Evolutionary conservation across 1,140 invertebrate genomes (phyloP).

Genomic region (Brachionus plicatilis): DNA sequence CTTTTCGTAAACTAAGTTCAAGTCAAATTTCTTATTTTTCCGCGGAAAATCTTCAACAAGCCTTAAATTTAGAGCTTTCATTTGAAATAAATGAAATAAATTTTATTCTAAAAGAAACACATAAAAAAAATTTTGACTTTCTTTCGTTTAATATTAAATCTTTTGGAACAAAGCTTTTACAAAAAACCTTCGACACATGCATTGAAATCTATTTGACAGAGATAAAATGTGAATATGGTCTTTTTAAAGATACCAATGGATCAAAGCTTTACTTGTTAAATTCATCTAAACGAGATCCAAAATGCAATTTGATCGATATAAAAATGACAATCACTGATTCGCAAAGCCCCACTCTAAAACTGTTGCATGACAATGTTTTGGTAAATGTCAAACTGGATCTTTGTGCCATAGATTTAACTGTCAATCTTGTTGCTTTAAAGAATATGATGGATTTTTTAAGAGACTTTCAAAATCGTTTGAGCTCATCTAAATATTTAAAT

Average conservation of each 20-base stretch:
- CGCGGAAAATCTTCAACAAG: constrained; percentile 14
- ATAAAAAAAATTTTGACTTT: neutral
- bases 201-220: constrained; percentile 3
- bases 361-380: constrained; percentile 19
- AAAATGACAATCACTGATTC: neutral
- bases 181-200: constrained; percentile 3
- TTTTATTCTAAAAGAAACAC: constrained; percentile 1
- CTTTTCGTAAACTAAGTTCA: neutral
- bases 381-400: neutral
- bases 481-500: neutral
- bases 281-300: neutral
- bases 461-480: neutral
- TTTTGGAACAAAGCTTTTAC: neutral
- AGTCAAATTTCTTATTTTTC: neutral
- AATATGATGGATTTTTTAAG: neutral
- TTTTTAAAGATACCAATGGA: constrained; percentile 29
- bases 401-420: neutral
- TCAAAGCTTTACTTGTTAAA: neutral
- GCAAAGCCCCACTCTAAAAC: constrained; percentile 10
- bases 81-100: constrained; percentile 36
- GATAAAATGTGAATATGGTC: constrained; percentile 30
- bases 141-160: constrained; percentile 36
- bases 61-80: constrained; percentile 22
- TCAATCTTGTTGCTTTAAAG: constrained; percentile 18
- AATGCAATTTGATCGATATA: neutral